Conservation (phyloP, 2,113 vertebrate species). For the Nycticorax nycticorax region DNA sequence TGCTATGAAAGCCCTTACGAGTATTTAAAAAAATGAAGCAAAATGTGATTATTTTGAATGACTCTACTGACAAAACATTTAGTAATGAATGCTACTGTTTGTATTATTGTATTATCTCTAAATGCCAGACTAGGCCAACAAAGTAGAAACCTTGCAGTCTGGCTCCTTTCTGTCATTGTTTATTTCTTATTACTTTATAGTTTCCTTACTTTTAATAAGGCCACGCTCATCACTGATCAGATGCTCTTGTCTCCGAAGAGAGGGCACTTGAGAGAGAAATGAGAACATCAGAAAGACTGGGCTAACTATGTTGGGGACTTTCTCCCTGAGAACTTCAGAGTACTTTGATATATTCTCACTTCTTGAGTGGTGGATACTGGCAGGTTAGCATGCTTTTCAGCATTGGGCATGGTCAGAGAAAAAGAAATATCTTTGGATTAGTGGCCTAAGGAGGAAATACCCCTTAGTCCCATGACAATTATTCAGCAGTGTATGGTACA, state of each 20-base stretch:
- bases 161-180: neutral
- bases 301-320: neutral
- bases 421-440: neutral
- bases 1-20: neutral
- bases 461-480: neutral
- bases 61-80: neutral
- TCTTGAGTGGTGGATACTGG: neutral
- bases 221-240: neutral
- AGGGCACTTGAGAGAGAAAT: neutral
- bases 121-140: neutral
- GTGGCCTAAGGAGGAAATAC: neutral
- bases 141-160: neutral
- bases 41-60: neutral
- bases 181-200: neutral
- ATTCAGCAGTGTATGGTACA: accelerated
- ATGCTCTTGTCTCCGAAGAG: neutral
- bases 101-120: neutral
- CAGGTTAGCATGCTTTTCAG: no score
- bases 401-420: neutral
- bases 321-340: neutral
- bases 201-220: neutral
- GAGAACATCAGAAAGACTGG: neutral
- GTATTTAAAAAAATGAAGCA: neutral
- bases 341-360: neutral
- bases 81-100: neutral